A percentile compares a stretch with the other conserved stretches of the same genome.
These are phyloP conservation scores for Semaprochilodus insignis DNA, from an alignment of 2,797 vertebrate genomes.

Conservation along the genomic window DNA sequence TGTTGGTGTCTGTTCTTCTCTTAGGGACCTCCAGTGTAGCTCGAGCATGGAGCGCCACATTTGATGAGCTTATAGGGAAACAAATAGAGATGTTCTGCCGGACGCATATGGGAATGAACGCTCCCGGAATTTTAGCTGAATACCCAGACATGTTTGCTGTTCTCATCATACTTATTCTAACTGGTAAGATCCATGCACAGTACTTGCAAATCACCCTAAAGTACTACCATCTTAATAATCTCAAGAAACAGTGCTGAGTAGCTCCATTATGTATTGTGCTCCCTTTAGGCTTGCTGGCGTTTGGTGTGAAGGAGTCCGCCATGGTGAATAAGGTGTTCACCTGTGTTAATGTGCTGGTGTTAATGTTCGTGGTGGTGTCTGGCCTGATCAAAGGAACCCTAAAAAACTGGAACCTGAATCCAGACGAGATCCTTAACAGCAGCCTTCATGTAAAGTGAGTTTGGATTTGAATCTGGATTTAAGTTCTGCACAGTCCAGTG, in stretches of 20 bases:
- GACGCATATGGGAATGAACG: constrained; percentile 83
- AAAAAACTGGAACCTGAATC: constrained; percentile 88
- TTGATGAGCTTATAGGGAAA: constrained; percentile 90
- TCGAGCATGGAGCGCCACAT: constrained; percentile 93
- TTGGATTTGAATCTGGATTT: not conserved
- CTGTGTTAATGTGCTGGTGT: constrained; percentile 90
- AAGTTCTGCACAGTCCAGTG: too few species aligned
- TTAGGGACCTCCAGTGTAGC: constrained; percentile 95
- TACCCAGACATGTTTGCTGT: constrained; percentile 94
- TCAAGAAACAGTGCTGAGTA: not conserved
- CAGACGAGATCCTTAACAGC: constrained; percentile 76
- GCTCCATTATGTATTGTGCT: not conserved
- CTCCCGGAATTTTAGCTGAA: constrained; percentile 85
- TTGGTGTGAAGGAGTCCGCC: constrained; percentile 97
- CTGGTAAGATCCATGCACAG: constrained; percentile 76
- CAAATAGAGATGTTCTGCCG: constrained; percentile 84
- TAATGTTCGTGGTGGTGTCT: constrained; percentile 89
- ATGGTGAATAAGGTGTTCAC: constrained; percentile 95
- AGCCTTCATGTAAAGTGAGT: constrained; percentile 80
- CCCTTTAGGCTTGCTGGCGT: constrained; percentile 84
- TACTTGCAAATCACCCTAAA: not conserved
- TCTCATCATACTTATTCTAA: constrained; percentile 88
- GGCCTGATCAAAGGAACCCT: constrained; percentile 90
- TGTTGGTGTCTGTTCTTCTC: not conserved
- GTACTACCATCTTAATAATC: not conserved